Evolutionary conservation across 92 coral and sea anemone genomes (phyloP), one percentile per base, ranked within the genome.

Genomic region (Siderastrea siderea): DNA sequence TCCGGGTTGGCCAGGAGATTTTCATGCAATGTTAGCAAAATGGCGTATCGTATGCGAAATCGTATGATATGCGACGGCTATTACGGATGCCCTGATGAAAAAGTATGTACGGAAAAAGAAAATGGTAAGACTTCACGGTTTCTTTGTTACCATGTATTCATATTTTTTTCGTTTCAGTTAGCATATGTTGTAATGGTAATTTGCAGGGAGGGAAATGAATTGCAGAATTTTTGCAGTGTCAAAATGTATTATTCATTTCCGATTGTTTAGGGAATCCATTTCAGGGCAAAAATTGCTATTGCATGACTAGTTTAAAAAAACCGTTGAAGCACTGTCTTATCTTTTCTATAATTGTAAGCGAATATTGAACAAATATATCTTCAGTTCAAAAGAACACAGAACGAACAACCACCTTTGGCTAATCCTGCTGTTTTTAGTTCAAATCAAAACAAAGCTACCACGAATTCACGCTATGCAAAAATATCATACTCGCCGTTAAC

Each of bases 1-100:
- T 93, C 96, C 49, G 91, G 76, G 5, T 63, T 86, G 48, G 96
- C 96, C 10, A 86, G 48, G 51, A 47, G 88, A 17, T 93, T 93
- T 74, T 93, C 96, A 0, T 93, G 96, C 86, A 93, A 93, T 83
- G 96, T 93, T 4, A 93, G 93, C 77, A 93, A 93, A 72, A 93
- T 93, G 96, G 80, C 96, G 81, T 78, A 75, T 55, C 87, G 77
- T 12, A 74, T 84, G 82, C 86, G 84, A 84, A 67, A 89, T 6
- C 87, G 94, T 19, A 85, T 88, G 74, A 87, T 90, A 10, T 95
- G 98, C 58, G 98, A 95, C 84, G 98, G 98, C 7, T 95, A 91
- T 74, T 95, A 86, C 79, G 98, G 98, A n/a, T 95, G 98, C 64
- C 98, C 98, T 5, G 93, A 93, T 61, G 96, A 93, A 45, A 72